phyloP scores from a whole-genome alignment of 2,888 invertebrate species.

The Idaea straminata region DNA sequence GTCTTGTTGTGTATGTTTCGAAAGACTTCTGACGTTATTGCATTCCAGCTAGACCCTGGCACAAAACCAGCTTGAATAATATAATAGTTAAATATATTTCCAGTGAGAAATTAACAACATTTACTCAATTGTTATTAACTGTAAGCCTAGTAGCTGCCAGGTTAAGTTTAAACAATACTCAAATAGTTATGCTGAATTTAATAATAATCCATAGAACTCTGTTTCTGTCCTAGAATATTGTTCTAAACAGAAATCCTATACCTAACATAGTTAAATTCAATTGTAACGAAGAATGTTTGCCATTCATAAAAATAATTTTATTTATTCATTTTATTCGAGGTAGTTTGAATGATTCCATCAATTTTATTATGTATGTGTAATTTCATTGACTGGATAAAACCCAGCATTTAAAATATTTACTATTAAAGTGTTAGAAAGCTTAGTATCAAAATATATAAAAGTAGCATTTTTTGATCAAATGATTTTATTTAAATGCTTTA shows the following conservation, averaged over 20 bases:
- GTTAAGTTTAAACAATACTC: constrained; percentile 31
- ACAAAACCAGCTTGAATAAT: neutral
- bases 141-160: constrained; percentile 23
- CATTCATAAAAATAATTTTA: neutral
- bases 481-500: constrained; percentile 73
- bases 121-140: constrained; percentile 9
- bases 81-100: neutral
- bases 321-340: constrained; percentile 36
- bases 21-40: neutral
- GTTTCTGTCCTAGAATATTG: neutral
- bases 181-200: constrained; percentile 12
- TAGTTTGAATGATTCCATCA: constrained; percentile 63
- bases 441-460: constrained; percentile 67
- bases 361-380: constrained; percentile 30
- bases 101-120: neutral
- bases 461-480: constrained; percentile 76
- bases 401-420: constrained; percentile 77
- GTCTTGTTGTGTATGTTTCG: neutral
- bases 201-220: neutral
- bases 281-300: constrained; percentile 1
- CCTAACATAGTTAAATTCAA: neutral
- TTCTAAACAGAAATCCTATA: neutral
- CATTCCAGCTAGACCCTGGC: neutral
- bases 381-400: constrained; percentile 61
- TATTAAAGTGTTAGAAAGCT: constrained; percentile 73